Percentiles rank a stretch among this genome's conserved stretches.
Conservation (phyloP, 2,888 invertebrate genomes). For the Vesta saturnalis region DNA sequence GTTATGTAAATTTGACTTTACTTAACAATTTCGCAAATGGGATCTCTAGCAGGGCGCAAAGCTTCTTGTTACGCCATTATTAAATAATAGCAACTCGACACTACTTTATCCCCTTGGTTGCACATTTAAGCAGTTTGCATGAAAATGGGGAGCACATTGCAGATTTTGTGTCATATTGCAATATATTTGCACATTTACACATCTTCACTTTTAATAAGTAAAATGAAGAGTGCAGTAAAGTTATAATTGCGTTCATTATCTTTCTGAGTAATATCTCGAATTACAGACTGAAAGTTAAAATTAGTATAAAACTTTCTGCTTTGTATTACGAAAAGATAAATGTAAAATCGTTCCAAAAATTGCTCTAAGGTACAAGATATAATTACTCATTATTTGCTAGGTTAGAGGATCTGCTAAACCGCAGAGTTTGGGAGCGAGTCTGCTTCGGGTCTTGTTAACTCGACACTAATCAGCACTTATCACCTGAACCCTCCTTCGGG, state of each 20-base stretch:
- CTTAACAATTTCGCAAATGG: constrained; percentile 34
- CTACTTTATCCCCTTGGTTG: constrained; percentile 40
- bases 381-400: constrained; percentile 42
- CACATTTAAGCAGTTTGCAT: constrained; percentile 40
- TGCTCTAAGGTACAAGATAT: constrained; percentile 21
- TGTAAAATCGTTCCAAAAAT: constrained; percentile 2
- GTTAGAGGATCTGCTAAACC: constrained; percentile 34
- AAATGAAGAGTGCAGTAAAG: constrained; percentile 12
- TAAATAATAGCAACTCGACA: constrained; percentile 42
- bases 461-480: constrained; percentile 54
- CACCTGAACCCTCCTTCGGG: constrained; percentile 51
- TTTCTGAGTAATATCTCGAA: constrained; percentile 7
- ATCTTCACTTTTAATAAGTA: constrained; percentile 13
- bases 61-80: constrained; percentile 40
- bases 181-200: constrained; percentile 40
- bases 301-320: neutral
- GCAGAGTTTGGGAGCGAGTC: constrained; percentile 40
- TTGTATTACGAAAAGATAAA: neutral
- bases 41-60: constrained; percentile 22
- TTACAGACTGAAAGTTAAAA: neutral
- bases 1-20: constrained; percentile 27
- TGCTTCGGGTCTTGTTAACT: constrained; percentile 49
- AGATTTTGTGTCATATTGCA: constrained; percentile 34
- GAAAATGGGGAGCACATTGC: constrained; percentile 38
- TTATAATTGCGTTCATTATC: constrained; percentile 25